phyloP scores from a whole-genome alignment of 2,888 invertebrate genomes.

The Leptopterna dolabrata region DNA sequence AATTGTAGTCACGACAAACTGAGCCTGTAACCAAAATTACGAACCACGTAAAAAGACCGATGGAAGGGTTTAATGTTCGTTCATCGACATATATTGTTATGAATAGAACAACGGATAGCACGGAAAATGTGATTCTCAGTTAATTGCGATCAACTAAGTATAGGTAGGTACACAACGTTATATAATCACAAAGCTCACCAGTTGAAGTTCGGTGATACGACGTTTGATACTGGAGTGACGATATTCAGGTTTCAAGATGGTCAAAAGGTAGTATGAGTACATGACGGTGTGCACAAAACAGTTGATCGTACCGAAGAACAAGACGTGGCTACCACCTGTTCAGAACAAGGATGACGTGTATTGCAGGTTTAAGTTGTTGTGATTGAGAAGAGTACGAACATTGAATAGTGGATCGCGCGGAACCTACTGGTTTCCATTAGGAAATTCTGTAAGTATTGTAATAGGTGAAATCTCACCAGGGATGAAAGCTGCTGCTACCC shows the following conservation, averaged over 20 bases:
- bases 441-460: no score
- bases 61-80: no score
- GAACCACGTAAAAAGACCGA: no score
- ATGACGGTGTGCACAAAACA: constrained; percentile 70
- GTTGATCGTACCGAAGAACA: constrained; percentile 69
- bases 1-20: constrained; percentile 73
- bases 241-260: constrained; percentile 69
- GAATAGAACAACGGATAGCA: no score
- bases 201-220: constrained; percentile 59
- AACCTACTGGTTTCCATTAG: no score
- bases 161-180: no score
- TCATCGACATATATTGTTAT: no score
- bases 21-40: constrained; percentile 69
- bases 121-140: no score
- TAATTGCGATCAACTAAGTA: no score
- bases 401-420: no score
- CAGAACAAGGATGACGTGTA: constrained; percentile 51
- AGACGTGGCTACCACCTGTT: constrained; percentile 68
- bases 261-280: constrained; percentile 70
- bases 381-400: not conserved
- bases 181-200: constrained; percentile 49
- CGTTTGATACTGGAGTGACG: constrained; percentile 60
- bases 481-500: constrained; percentile 55
- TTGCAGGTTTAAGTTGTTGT: not conserved
- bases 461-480: constrained; percentile 49